These are phyloP conservation scores for Falco columbarius DNA, from an alignment of 2,797 vertebrate species.

Conservation along the genomic window DNA sequence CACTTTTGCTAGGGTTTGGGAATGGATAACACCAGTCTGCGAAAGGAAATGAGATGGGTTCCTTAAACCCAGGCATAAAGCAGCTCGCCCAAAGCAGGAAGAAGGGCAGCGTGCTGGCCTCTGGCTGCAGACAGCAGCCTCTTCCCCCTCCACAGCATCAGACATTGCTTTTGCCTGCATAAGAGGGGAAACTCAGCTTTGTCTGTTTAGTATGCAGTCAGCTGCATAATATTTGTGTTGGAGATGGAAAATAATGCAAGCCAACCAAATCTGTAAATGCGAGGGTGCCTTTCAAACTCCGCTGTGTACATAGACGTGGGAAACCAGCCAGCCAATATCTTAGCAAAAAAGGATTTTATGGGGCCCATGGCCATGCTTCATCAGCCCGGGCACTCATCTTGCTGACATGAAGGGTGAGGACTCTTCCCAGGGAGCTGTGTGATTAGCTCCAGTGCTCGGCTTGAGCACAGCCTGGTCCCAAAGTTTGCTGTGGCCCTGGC, in stretches of 20 bases:
- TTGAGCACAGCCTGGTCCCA: background rate
- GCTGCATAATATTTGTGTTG: background rate
- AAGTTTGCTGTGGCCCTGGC: background rate
- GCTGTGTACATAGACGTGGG: accelerated
- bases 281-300: background rate
- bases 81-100: background rate
- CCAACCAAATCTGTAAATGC: background rate
- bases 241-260: background rate
- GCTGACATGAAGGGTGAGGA: background rate
- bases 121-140: background rate
- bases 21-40: background rate
- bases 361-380: background rate
- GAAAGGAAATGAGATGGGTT: background rate
- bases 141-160: background rate
- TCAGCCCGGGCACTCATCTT: background rate
- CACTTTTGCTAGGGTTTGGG: background rate
- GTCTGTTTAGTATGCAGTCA: background rate
- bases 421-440: accelerated
- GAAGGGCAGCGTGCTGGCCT: background rate
- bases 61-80: background rate
- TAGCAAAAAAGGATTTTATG: background rate
- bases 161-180: background rate
- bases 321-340: background rate
- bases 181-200: background rate
- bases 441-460: accelerated